These are phyloP conservation scores for Gila orcuttii DNA, from an alignment of 2,113 vertebrate genomes.

Conservation along the genomic window DNA sequence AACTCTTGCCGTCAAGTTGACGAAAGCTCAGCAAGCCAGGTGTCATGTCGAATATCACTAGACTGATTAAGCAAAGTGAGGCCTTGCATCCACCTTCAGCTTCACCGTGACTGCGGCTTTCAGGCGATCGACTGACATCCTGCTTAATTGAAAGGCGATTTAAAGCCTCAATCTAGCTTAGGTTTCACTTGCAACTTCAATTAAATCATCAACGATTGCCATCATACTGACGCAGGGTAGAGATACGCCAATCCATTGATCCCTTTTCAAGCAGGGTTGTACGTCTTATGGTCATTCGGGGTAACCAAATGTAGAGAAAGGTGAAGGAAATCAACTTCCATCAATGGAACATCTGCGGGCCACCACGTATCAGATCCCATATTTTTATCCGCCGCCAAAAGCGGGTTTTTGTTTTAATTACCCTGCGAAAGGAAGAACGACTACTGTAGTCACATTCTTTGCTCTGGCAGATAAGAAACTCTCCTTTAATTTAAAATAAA, in stretches of 20 bases:
- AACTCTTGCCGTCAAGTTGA: constrained; percentile 54
- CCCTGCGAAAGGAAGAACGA: constrained; percentile 38
- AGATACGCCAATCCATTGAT: constrained; percentile 51
- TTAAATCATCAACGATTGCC: constrained; percentile 57
- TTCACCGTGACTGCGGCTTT: constrained; percentile 25
- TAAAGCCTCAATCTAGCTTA: constrained; percentile 65
- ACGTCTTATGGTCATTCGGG: constrained; percentile 42
- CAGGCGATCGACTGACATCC: constrained; percentile 61
- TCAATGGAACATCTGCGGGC: constrained; percentile 55
- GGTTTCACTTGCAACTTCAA: constrained; percentile 64
- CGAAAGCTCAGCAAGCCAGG: constrained; percentile 59
- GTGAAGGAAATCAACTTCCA: constrained; percentile 55
- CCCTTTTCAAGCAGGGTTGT: constrained; percentile 53
- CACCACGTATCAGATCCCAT: constrained; percentile 57
- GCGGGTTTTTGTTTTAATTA: constrained; percentile 58
- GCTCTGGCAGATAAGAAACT: constrained; percentile 75
- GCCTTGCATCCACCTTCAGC: constrained; percentile 12
- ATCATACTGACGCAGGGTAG: constrained; percentile 7
- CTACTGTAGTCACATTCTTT: constrained; percentile 56
- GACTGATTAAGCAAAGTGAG: constrained; percentile 66
- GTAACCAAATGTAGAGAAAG: constrained; percentile 34
- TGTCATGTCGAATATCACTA: constrained; percentile 63
- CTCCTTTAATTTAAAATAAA: constrained; percentile 81
- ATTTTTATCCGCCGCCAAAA: constrained; percentile 43
- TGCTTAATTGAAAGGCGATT: constrained; percentile 71